These are phyloP conservation scores for Tiaroga cobitis DNA, from an alignment of 2,797 vertebrate species.

Conservation along the genomic window DNA sequence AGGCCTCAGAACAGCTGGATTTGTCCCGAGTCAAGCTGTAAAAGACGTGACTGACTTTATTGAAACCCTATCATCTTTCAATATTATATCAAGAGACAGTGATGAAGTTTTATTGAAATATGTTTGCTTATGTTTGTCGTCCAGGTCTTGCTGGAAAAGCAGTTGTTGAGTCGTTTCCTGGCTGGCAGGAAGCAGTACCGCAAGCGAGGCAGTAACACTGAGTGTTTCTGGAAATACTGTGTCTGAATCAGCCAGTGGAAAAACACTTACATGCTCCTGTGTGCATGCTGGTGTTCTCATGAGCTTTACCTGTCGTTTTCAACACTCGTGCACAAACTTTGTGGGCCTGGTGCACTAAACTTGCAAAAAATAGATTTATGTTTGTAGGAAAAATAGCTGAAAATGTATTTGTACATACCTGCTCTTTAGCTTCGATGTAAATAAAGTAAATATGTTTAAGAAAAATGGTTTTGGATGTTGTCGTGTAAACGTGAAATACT, in stretches of 20 bases:
- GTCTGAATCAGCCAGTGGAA: slow-evolving; percentile 55
- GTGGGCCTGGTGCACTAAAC: slow-evolving; percentile 4
- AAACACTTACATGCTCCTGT: not conserved
- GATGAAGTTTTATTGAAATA: not conserved
- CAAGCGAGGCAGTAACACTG: slow-evolving; percentile 62
- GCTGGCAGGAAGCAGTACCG: slow-evolving; percentile 55
- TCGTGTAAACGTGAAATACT: not conserved
- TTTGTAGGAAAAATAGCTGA: slow-evolving; percentile 8
- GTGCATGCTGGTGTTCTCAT: not conserved
- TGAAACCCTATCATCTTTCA: not conserved
- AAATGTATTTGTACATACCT: slow-evolving; percentile 44
- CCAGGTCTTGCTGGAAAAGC: slow-evolving; percentile 60
- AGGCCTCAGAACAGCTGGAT: slow-evolving; percentile 56
- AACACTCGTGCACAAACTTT: slow-evolving; percentile 19
- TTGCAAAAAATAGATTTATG: slow-evolving; percentile 11
- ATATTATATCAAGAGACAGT: not conserved
- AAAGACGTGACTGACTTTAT: slow-evolving; percentile 57
- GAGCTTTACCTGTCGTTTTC: not conserved
- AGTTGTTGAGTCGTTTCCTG: slow-evolving; percentile 52
- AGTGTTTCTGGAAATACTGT: slow-evolving; percentile 70
- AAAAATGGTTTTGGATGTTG: not conserved
- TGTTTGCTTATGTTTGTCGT: not conserved
- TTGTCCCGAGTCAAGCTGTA: slow-evolving; percentile 47
- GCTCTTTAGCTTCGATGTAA: slow-evolving; percentile 49
- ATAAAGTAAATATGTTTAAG: slow-evolving; percentile 52